Evolutionary conservation across 1,140 invertebrate species (phyloP), one percentile per base, ranked within the genome.

Genomic region (Drosophila equinoxialis): DNA sequence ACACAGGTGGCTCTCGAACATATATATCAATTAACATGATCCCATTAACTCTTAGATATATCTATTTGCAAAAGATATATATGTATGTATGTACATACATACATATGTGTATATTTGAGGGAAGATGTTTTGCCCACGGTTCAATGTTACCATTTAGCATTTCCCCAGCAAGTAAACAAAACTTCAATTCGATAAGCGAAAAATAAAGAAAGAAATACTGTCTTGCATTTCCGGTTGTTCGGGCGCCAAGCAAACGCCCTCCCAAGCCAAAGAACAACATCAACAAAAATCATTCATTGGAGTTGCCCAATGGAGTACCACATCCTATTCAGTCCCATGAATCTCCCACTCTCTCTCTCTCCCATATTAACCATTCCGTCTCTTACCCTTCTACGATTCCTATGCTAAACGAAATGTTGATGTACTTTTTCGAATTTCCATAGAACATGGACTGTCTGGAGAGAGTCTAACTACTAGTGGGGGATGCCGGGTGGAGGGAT

Each of bases 191-290:
- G 51, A 69, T 74, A 67, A 67, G 79, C 76, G 71, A 79, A 59
- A 59, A 37, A 57, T 13, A 26, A 58, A 37, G 45, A 51, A 51
- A 51, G 45, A 59, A 87, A 89, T 74, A 70, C 73, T 80, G 83
- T 68, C 79, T 87, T 77, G 72, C 70, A 83, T 77, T 89, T 87
- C 83, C 83, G 83, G 83, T 74, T 74, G 79, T 23, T 63, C 48
- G 62, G 83, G 83, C 83, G 83, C 83, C 83, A 74, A 60, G 57
- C 33, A 37, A 59, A 37, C 35, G 39, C 37, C n/a, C 45, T 51
- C 17, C 45, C 51, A 30, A 67, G 20, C 13, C 66, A 64, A 72
- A 68, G 66, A 37, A 64, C 61, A 59, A 48, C 55, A 72, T 33
- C 59, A 71, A 60, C 51, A 68, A 76, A 51, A 64, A 69, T 45